Percentiles rank a stretch among this genome's conserved stretches.
phyloP scores from a whole-genome alignment of 2,113 vertebrate genomes.

The Symphodus melops region DNA sequence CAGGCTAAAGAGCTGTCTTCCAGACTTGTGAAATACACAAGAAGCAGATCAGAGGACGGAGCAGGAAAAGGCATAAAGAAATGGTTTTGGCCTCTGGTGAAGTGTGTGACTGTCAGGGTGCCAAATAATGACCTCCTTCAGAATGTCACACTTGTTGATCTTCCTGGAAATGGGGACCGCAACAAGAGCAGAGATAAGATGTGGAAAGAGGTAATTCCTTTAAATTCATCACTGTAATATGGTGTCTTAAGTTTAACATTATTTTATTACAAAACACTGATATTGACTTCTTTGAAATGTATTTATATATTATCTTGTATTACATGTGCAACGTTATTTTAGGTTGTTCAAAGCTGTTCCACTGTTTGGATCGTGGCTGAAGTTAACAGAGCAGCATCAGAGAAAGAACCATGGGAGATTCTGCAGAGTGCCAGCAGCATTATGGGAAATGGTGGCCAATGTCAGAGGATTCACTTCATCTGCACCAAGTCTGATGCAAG shows the following conservation, averaged over 20 bases:
- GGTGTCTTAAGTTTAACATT: not conserved
- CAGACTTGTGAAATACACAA: constrained; percentile 35
- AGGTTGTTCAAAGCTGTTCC: constrained; percentile 58
- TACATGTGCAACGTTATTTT: not conserved
- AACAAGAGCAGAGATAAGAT: constrained; percentile 65
- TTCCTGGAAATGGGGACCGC: constrained; percentile 68
- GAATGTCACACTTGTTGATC: constrained; percentile 64
- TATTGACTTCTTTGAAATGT: not conserved
- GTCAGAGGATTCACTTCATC: constrained; percentile 61
- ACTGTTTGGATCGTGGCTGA: constrained; percentile 69
- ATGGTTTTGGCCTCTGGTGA: constrained; percentile 69
- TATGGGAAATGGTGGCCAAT: constrained; percentile 64
- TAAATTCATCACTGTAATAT: not conserved
- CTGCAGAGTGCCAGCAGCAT: constrained; percentile 2
- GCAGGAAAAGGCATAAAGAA: not conserved
- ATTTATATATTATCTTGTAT: too few relatives aligned
- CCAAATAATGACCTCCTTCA: constrained; percentile 34
- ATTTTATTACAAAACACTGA: not conserved
- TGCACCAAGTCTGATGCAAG: constrained; percentile 66
- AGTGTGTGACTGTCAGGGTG: constrained; percentile 65
- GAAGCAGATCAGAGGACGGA: constrained; percentile 1
- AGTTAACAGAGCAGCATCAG: constrained; percentile 44
- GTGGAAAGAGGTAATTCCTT: constrained; percentile 58
- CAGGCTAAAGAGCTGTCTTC: constrained; percentile 50
- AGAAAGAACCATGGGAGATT: constrained; percentile 62